These are phyloP conservation scores for Salmo trutta DNA, from an alignment of 2,797 vertebrate genomes.

Conservation along the genomic window DNA sequence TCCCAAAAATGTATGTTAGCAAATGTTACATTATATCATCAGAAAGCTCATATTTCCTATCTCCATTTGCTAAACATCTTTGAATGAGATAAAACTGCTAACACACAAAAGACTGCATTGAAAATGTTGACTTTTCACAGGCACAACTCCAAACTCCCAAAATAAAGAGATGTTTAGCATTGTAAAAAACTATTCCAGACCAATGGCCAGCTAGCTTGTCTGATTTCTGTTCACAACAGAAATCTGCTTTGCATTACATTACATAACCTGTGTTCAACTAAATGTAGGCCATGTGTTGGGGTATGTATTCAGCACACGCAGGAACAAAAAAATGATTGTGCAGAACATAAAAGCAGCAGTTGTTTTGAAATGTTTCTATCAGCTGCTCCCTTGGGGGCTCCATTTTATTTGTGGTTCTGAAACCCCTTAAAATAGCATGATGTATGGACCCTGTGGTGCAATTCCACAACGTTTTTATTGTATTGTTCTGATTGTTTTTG, in stretches of 20 bases:
- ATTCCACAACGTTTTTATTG: conserved; percentile 59
- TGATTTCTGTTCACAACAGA: too few species aligned
- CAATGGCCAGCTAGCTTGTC: too few species aligned
- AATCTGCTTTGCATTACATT: too few species aligned
- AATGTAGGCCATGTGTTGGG: background rate
- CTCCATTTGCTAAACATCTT: background rate
- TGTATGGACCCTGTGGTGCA: conserved; percentile 48
- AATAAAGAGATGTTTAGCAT: background rate
- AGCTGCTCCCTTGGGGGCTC: conserved; percentile 39
- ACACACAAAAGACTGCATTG: background rate
- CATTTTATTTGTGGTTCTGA: conserved; percentile 57
- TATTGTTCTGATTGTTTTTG: conserved; percentile 43
- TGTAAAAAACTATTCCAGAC: too few species aligned
- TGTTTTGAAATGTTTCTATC: conserved; percentile 43
- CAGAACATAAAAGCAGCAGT: conserved; percentile 39
- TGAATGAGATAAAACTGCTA: background rate
- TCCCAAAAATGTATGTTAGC: too few species aligned
- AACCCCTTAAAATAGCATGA: conserved; percentile 63
- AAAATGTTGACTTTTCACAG: background rate
- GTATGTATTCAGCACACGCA: conserved; percentile 28
- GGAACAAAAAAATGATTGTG: conserved; percentile 22
- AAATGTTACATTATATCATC: too few species aligned
- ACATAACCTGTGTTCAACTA: background rate
- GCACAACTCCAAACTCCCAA: background rate
- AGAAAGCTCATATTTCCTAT: too few species aligned